A percentile compares a stretch with the other conserved stretches of the same genome.
phyloP scores from a whole-genome alignment of 2,888 invertebrate species.

The Tridacna crocea region DNA sequence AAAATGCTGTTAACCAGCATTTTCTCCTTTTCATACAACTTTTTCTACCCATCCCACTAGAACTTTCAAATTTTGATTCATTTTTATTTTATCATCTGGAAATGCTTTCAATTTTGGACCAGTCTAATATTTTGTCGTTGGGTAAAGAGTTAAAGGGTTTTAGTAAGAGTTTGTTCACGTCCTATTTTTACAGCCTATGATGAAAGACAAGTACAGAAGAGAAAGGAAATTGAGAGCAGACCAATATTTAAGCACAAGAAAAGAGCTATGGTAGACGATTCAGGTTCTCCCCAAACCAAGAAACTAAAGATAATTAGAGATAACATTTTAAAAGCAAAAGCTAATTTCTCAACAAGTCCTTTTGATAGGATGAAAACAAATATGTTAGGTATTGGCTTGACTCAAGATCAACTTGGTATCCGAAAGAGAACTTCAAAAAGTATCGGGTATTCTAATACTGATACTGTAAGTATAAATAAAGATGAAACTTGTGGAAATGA shows the following conservation, averaged over 20 bases:
- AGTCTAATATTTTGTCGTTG: no score
- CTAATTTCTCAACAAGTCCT: conserved; percentile 29
- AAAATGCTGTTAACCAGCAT: no score
- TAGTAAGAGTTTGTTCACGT: no score
- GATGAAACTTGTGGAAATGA: background rate
- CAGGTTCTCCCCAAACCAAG: conserved; percentile 25
- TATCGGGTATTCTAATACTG: background rate
- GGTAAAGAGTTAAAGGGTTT: no score
- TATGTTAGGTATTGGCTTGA: conserved; percentile 21
- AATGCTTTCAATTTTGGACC: no score
- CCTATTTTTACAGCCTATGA: conserved; percentile 74
- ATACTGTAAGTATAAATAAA: background rate
- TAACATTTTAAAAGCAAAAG: conserved; percentile 28
- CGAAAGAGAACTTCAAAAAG: background rate
- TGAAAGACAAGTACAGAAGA: conserved; percentile 77
- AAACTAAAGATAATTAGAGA: conserved; percentile 54
- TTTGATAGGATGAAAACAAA: conserved; percentile 47
- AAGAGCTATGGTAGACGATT: conserved; percentile 17
- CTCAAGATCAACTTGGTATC: background rate
- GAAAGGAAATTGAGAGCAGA: conserved; percentile 74
- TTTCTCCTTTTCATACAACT: no score
- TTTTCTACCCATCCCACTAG: no score
- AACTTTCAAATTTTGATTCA: no score
- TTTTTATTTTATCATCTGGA: no score
- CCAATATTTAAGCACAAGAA: conserved; percentile 68